Evolutionary conservation across 37 sponge, comb jelly and placozoan genomes (phyloP), one percentile per base, ranked within the genome.

Genomic region (Mnemiopsis leidyi): DNA sequence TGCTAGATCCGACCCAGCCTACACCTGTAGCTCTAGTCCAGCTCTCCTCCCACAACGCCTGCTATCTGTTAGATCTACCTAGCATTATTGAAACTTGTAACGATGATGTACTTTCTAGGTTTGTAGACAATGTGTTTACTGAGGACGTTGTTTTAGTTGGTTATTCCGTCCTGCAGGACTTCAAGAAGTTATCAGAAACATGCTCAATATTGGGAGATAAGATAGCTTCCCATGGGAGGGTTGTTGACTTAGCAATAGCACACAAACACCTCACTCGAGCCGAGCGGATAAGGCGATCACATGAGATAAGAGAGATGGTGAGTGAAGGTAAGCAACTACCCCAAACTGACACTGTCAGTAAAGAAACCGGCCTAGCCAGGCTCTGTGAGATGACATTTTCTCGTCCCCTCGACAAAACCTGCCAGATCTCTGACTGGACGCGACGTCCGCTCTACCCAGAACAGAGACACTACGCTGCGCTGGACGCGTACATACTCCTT

Each of bases 371-470:
- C 0, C 24, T 85, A 3, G 40, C 90, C 48, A 13, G 90, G 39
- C 61, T 85, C 7, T 85, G 90, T 39, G 61, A 85, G 26, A 40
- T 85, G 90, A 23, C 39, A n/a, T 40, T 85, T n/a, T 38, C 61
- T 25, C 2, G 26, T 40, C 61, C 40, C 25, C 48, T 85, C 0
- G 90, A 85, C 29, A 85, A 85, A 85, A 85, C 90, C 0, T 85
- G 2, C 48, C 90, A 85, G 25, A n/a, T 85, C 1, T 40, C 61
- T 38, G 61, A 85, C 26, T 85, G 90, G 90, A 40, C n/a, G 0
- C 23, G 90, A 38, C 23, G 90, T 21, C 90, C 90, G 0, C 40
- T 85, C 0, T 33, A 25, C 24, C 61, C 90, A 0, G 90, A 85
- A 0, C 90, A 85, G 25, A 25, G 40, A 18, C 9, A 0, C 24